phyloP scores from a whole-genome alignment of 2,113 vertebrate species.

The Stictonetta naevosa region DNA sequence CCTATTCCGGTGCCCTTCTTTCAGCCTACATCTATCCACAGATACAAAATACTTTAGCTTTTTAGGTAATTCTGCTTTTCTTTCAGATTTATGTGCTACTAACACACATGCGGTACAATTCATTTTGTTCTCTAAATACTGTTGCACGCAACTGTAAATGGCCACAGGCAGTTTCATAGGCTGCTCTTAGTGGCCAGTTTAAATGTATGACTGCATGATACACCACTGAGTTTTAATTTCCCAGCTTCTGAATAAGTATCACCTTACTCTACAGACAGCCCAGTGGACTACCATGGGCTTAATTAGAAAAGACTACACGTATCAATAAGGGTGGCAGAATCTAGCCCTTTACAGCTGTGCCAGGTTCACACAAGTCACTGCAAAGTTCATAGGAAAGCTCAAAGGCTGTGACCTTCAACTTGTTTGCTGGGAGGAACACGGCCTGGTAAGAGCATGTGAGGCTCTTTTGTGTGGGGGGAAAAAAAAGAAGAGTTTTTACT shows the following conservation, averaged over 20 bases:
- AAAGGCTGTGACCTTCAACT: not conserved
- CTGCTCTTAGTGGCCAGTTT: not conserved
- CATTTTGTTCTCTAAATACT: not conserved
- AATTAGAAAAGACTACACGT: not conserved
- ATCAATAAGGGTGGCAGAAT: not conserved
- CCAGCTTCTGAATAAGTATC: not conserved
- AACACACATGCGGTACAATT: not conserved
- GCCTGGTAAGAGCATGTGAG: not conserved
- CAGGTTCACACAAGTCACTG: not conserved
- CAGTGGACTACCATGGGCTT: not conserved
- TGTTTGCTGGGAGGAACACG: rapidly evolving
- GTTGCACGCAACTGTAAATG: not conserved
- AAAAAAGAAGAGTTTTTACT: not conserved
- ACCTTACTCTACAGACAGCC: not conserved
- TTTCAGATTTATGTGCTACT: not conserved
- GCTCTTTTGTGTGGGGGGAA: not conserved
- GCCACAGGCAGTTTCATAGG: not conserved
- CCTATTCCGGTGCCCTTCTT: not conserved
- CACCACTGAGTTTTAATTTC: rapidly evolving
- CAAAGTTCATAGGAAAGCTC: not conserved
- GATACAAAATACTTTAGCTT: not conserved
- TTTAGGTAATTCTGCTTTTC: not conserved
- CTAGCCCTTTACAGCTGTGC: not conserved
- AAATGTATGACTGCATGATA: not conserved
- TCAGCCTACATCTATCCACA: not conserved